phyloP scores from a whole-genome alignment of 2,113 vertebrate species.

The Malaclemys terrapin region DNA sequence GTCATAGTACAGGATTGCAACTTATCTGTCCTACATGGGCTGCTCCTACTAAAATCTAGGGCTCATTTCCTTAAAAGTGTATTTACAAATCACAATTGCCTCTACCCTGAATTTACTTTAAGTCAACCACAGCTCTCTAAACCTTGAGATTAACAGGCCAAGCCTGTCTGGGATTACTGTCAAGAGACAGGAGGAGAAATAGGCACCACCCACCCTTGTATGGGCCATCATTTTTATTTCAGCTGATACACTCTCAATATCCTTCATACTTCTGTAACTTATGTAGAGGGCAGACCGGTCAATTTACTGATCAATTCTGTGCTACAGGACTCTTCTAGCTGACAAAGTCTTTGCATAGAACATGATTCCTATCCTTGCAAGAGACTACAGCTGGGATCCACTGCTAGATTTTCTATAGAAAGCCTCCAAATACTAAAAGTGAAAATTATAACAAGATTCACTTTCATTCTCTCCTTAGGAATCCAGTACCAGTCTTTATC shows the following conservation, averaged over 20 bases:
- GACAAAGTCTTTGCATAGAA: background rate
- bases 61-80: slow-evolving; percentile 27
- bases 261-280: background rate
- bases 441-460: background rate
- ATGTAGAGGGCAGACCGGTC: background rate
- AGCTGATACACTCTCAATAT: background rate
- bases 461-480: background rate
- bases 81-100: slow-evolving; percentile 38
- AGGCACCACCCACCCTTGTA: background rate
- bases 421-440: background rate
- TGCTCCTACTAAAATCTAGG: slow-evolving; percentile 29
- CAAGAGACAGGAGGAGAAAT: background rate
- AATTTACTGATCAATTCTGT: background rate
- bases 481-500: background rate
- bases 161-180: background rate
- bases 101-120: slow-evolving; percentile 5
- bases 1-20: background rate
- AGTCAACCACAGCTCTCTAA: slow-evolving; percentile 9
- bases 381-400: background rate
- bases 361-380: background rate
- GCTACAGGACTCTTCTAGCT: background rate
- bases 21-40: slow-evolving; percentile 5
- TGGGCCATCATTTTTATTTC: background rate
- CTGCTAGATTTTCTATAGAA: background rate
- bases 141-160: slow-evolving; percentile 9